phyloP scores from a whole-genome alignment of 1,140 invertebrate species.

The Apis laboriosa region DNA sequence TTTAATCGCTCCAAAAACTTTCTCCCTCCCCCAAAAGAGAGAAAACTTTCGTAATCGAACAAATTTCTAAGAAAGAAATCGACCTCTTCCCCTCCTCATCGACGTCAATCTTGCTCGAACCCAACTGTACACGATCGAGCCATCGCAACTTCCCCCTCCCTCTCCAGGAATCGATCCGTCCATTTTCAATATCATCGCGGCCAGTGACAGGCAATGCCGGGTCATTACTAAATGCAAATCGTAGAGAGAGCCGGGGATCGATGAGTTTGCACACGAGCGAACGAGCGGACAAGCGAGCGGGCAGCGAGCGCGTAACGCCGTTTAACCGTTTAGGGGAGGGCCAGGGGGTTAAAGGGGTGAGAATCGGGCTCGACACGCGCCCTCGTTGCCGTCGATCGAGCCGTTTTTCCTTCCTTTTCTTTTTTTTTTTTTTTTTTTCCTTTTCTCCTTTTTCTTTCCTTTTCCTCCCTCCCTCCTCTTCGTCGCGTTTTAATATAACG shows the following conservation, averaged over 20 bases:
- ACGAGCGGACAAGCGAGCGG: constrained; percentile 43
- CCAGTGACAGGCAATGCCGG: constrained; percentile 38
- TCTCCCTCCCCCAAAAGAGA: not conserved
- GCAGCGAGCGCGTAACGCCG: constrained; percentile 65
- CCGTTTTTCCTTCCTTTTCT: constrained; percentile 29
- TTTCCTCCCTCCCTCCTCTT: not conserved
- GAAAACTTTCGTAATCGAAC: not conserved
- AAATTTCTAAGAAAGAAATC: not conserved
- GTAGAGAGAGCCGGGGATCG: constrained; percentile 63
- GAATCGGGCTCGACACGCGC: constrained; percentile 71
- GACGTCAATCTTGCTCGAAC: not conserved
- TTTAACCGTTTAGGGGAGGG: constrained; percentile 68
- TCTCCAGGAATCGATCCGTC: constrained; percentile 39
- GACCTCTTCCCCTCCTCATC: not conserved
- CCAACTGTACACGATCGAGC: too few species aligned
- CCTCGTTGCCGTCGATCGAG: constrained; percentile 70
- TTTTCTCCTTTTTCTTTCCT: constrained; percentile 54
- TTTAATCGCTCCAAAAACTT: too few species aligned
- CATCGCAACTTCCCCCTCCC: not conserved
- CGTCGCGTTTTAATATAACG: constrained; percentile 73
- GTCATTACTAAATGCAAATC: constrained; percentile 78
- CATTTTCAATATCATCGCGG: constrained; percentile 62
- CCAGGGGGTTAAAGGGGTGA: constrained; percentile 62
- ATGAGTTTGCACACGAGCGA: constrained; percentile 63
- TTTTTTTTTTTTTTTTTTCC: constrained; percentile 5